A percentile compares a stretch with the other conserved stretches of the same genome.
Conservation (phyloP, 2,888 invertebrate genomes). For the Panopea generosa region DNA sequence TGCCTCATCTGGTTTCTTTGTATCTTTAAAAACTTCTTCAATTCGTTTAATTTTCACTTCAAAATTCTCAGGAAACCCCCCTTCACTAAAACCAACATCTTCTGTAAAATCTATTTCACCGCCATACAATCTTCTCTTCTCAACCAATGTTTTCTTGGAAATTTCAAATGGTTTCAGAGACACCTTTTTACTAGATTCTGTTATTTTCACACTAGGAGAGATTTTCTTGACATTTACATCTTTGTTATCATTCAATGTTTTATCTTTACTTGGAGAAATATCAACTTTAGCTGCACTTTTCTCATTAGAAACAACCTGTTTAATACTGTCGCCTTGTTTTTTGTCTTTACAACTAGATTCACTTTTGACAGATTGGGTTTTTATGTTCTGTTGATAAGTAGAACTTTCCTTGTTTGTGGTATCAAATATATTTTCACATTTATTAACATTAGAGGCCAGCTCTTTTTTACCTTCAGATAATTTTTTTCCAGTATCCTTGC, state of each 20-base stretch:
- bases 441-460: background rate
- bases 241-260: constrained; percentile 4
- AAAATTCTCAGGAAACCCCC: constrained; percentile 55
- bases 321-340: constrained; percentile 2
- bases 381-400: no score
- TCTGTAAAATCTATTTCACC: constrained; percentile 57
- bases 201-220: constrained; percentile 50
- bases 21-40: constrained; percentile 56
- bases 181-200: constrained; percentile 41
- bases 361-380: background rate
- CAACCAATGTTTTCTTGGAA: constrained; percentile 39
- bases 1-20: constrained; percentile 28
- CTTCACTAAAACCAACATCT: constrained; percentile 56
- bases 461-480: background rate
- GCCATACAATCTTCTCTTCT: constrained; percentile 54
- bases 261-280: constrained; percentile 8
- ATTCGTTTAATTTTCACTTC: constrained; percentile 55
- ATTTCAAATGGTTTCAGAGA: constrained; percentile 51
- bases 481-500: background rate
- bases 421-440: no score
- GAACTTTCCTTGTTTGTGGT: no score
- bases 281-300: background rate
- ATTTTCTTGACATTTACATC: constrained; percentile 20
- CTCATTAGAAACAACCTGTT: constrained; percentile 2
- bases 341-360: background rate